Conservation (phyloP, 1,140 invertebrate species). For the Drosophila grimshawi region DNA sequence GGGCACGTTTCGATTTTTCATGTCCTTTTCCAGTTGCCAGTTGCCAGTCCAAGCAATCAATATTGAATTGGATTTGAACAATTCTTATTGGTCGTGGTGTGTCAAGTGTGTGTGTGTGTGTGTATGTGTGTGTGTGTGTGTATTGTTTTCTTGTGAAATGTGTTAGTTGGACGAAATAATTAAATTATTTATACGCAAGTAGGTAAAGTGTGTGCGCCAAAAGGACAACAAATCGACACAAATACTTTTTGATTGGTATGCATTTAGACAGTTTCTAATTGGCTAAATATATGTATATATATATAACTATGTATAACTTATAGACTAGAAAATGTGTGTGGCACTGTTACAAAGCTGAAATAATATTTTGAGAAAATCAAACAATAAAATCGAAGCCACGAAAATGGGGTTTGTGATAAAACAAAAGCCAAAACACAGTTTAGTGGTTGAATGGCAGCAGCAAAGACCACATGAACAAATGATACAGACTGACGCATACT, state of each 20-base stretch:
- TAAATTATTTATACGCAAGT: slow-evolving; percentile 65
- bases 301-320: too few species aligned
- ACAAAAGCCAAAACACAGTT: slow-evolving; percentile 81
- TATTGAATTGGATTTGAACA: slow-evolving; percentile 75
- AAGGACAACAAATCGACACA: slow-evolving; percentile 32
- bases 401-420: slow-evolving; percentile 68
- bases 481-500: slow-evolving; percentile 8
- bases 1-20: slow-evolving; percentile 52
- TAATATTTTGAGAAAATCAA: slow-evolving; percentile 75
- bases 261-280: slow-evolving; percentile 4
- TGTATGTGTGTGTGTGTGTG: slow-evolving; percentile 2
- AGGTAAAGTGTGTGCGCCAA: slow-evolving; percentile 34
- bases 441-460: slow-evolving; percentile 76
- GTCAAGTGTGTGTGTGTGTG: background rate
- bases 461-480: slow-evolving; percentile 53
- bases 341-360: slow-evolving; percentile 24
- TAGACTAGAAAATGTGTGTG: background rate
- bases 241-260: slow-evolving; percentile 10
- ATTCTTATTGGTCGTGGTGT: slow-evolving; percentile 38
- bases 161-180: slow-evolving; percentile 59
- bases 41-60: slow-evolving; percentile 61
- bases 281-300: background rate
- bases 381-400: slow-evolving; percentile 72
- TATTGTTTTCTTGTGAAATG: slow-evolving; percentile 20
- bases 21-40: slow-evolving; percentile 42